These are phyloP conservation scores for Zaprionus obscuricornis DNA, from an alignment of 2,888 invertebrate species.

Conservation along the genomic window DNA sequence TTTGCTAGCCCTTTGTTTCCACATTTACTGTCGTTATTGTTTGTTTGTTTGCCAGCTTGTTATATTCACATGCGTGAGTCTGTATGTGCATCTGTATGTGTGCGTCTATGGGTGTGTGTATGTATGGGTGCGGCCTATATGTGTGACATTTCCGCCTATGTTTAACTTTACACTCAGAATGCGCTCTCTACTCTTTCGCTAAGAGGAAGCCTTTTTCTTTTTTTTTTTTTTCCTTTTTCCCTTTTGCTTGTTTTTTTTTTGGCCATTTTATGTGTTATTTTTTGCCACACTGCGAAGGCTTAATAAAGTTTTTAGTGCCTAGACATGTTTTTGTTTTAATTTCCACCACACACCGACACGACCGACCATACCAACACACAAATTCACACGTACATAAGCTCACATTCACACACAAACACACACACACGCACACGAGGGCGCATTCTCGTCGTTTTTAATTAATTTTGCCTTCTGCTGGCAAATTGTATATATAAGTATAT, in stretches of 20 bases:
- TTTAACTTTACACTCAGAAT: slow-evolving; percentile 70
- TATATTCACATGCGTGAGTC: slow-evolving; percentile 36
- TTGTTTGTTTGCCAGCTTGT: slow-evolving; percentile 66
- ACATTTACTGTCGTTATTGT: slow-evolving; percentile 68
- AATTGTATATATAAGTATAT: slow-evolving; percentile 33
- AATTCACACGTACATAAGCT: slow-evolving; percentile 1
- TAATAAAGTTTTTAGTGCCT: slow-evolving; percentile 78
- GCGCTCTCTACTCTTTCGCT: slow-evolving; percentile 28
- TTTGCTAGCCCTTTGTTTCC: slow-evolving; percentile 73
- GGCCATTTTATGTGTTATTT: slow-evolving; percentile 68
- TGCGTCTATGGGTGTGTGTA: slow-evolving; percentile 32
- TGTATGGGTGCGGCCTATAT: slow-evolving; percentile 58
- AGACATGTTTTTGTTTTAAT: slow-evolving; percentile 73
- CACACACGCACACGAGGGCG: slow-evolving; percentile 25
- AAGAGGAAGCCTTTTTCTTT: slow-evolving; percentile 19
- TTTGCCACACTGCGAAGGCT: slow-evolving; percentile 59
- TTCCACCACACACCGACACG: slow-evolving; percentile 25
- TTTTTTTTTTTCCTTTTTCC: slow-evolving; percentile 20
- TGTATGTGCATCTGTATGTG: slow-evolving; percentile 7
- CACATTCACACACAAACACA: slow-evolving; percentile 10
- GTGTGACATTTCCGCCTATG: slow-evolving; percentile 75
- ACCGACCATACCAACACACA: slow-evolving; percentile 1
- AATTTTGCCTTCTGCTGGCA: slow-evolving; percentile 63
- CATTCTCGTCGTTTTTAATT: slow-evolving; percentile 62
- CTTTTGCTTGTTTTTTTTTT: slow-evolving; percentile 49